Base-by-base conservation (phyloP, 2,888 invertebrate genomes). In the Agriopis marginaria region DNA sequence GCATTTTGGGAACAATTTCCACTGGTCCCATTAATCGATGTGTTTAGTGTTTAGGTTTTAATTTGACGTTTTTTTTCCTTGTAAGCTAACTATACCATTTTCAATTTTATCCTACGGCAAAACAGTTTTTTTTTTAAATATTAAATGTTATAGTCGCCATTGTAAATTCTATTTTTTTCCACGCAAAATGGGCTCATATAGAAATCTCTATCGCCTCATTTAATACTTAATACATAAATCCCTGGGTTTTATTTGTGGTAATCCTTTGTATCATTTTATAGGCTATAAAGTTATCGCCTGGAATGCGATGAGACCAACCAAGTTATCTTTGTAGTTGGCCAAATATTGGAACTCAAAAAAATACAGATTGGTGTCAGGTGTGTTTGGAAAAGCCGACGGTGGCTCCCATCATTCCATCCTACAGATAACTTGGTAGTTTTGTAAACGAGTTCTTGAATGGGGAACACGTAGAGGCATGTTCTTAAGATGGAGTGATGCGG, bases 391-490 rank as follows among this genome's bases (percentile, higher is more conserved):
- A 23, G 23, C 0, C 45, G 45, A 58, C n/a, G 10, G 45, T 58
- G 23, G 58, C 58, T 12, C 45, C 40, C 0, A 17, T 32, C 32
- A 32, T 12, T 45, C 3, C 7, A 23, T 32, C 45, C 5, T 40
- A 10, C 7, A 42, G 45, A 11, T 32, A 32, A 32, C 23, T 58
- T 47, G n/a, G 12, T 45, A 6, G 17, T 9, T 17, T 12, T 58
- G 45, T 73, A 72, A 76, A 75, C 74, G 68, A 71, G 76, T 75
- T 76, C 72, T 71, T 74, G 73, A 74, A 74, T 75, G 69, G 68
- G 50, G 62, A 71, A 70, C 73, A 73, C 68, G 74, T 66, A 75
- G 17, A 49, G 65, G 50, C 69, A 62, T 66, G 53, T 64, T 62
- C 68, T 55, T 50, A 55, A 68, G 61, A 73, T 66, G 74, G 61